Conservation (phyloP, 1,140 invertebrate species). For the Drosophila virilis region DNA sequence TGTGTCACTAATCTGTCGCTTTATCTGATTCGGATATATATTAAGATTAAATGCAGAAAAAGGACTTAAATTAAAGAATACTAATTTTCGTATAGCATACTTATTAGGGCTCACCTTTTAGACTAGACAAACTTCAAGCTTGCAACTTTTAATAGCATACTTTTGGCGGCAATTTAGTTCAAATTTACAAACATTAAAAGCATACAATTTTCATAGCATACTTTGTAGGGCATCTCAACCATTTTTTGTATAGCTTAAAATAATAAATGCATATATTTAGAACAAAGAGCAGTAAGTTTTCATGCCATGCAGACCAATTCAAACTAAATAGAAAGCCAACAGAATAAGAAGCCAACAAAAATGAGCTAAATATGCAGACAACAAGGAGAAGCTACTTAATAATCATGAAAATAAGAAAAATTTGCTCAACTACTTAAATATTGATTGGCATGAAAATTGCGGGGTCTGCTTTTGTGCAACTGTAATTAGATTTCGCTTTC, state of each 20-base stretch:
- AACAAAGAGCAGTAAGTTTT: neutral
- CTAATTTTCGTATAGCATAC: too few relatives aligned
- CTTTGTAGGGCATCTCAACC: too few relatives aligned
- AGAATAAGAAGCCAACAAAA: neutral
- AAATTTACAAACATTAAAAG: too few relatives aligned
- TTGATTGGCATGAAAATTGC: conserved; percentile 38
- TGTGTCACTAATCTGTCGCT: conserved; percentile 7
- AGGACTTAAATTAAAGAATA: neutral
- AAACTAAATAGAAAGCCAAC: too few relatives aligned
- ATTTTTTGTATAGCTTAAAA: neutral
- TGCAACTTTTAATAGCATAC: neutral
- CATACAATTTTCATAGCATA: too few relatives aligned
- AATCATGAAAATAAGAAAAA: conserved; percentile 2
- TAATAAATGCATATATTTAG: neutral
- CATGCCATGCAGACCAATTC: neutral
- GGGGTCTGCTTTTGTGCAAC: conserved; percentile 39
- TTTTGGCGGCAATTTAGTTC: neutral
- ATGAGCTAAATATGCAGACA: neutral
- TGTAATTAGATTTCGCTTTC: conserved; percentile 64
- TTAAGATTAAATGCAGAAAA: neutral
- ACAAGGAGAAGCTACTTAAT: conserved; percentile 8
- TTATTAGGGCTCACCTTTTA: too few relatives aligned
- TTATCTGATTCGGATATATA: neutral
- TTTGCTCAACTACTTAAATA: conserved; percentile 37
- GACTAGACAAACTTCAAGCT: too few relatives aligned